Base-by-base conservation (phyloP, 2,888 invertebrate genomes). In the Erebia ligea region DNA sequence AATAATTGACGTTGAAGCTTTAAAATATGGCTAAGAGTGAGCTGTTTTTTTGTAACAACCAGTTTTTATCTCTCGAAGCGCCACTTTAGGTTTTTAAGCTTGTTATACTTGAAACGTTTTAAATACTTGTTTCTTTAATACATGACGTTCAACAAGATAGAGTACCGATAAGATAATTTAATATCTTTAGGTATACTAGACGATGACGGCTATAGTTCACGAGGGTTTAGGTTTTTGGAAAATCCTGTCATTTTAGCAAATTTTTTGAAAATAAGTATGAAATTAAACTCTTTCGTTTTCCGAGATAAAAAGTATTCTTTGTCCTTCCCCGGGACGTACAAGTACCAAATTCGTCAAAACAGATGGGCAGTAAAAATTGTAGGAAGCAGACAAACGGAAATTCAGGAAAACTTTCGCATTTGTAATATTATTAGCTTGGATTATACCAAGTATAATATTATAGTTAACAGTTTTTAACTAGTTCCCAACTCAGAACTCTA, bases 1-100 rank as follows among this genome's bases (percentile, higher is more conserved):
- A 80, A 85, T 89, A 91, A 91, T 90, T 90, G 89, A 85, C 82
- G 85, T 78, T 78, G 76, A 81, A 77, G 78, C 82, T 76, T 76
- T 72, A 78, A 79, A 79, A 74, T 42, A 66, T 67, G 74, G 72
- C 70, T 72, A 75, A 77, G 76, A 58, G 69, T 67, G 76, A 66
- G 68, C 62, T 72, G 73, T 74, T 74, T 74, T 52, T 71, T n/a
- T 58, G 54, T 13, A 17, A 25, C 21, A 25, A 68, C 48, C 45
- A 17, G 17, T 57, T 61, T 45, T 45, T 45, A 11, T 34, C 25
- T 6, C 25, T 57, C 21, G 34, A 6, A 40, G 34, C 58, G 45
- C 45, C 48, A 48, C 21, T 15, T 2, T 0, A 13, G 10, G 15
- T 58, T 58, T 58, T 58, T 15, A n/a, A 45, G 13, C 3, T 19